phyloP scores from a whole-genome alignment of 2,888 invertebrate species.

The Xestobium rufovillosum region DNA sequence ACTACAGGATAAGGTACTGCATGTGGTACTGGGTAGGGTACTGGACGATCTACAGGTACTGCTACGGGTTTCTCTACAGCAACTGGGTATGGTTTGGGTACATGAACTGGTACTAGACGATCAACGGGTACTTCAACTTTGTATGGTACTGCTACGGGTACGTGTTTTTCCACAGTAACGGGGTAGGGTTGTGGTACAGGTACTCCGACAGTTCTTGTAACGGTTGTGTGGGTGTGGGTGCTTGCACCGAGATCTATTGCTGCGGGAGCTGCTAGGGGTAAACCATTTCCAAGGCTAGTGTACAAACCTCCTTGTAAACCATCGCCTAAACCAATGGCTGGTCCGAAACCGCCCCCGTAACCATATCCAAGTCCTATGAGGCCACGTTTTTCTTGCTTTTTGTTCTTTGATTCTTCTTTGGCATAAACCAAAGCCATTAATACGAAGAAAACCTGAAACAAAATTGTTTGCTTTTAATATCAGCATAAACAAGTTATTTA shows the following conservation, averaged over 20 bases:
- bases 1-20: slow-evolving; percentile 32
- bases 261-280: slow-evolving; percentile 13
- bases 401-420: slow-evolving; percentile 26
- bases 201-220: slow-evolving; percentile 44
- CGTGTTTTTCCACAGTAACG: slow-evolving; percentile 37
- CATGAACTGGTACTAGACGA: slow-evolving; percentile 43
- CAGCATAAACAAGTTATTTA: too few species aligned
- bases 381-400: slow-evolving; percentile 37
- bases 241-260: slow-evolving; percentile 25
- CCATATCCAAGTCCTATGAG: slow-evolving; percentile 31
- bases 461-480: neutral
- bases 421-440: slow-evolving; percentile 28
- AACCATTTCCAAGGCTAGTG: slow-evolving; percentile 4
- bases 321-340: slow-evolving; percentile 15
- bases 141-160: slow-evolving; percentile 38
- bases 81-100: slow-evolving; percentile 44
- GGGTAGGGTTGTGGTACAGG: slow-evolving; percentile 48
- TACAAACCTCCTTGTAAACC: too few species aligned
- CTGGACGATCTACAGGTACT: slow-evolving; percentile 50
- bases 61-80: slow-evolving; percentile 48
- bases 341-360: slow-evolving; percentile 21
- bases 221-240: slow-evolving; percentile 40
- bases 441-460: slow-evolving; percentile 31
- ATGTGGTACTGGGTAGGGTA: slow-evolving; percentile 37
- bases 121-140: slow-evolving; percentile 38